These are phyloP conservation scores for Corythornis madagascariensis DNA, from an alignment of 2,113 vertebrate species.

Conservation along the genomic window DNA sequence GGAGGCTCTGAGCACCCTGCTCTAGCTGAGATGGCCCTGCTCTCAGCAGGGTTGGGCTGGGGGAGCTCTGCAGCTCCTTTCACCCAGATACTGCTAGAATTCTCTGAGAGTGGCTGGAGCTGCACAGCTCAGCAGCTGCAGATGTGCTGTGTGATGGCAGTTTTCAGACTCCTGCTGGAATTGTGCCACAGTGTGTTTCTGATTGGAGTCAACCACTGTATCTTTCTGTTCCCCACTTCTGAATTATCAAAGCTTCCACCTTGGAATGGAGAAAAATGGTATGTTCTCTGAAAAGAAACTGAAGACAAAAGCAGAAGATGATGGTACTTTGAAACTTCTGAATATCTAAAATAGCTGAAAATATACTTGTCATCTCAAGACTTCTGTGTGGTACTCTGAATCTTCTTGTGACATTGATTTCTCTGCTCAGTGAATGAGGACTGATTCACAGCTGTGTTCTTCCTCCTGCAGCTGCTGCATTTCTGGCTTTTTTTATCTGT, in stretches of 20 bases:
- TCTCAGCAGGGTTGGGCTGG: too few species aligned
- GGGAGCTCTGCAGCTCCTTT: too few species aligned
- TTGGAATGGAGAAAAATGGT: neutral
- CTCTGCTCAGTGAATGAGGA: neutral
- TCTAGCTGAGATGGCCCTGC: too few species aligned
- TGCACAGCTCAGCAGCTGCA: neutral
- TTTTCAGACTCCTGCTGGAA: neutral
- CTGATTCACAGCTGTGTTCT: constrained; percentile 43
- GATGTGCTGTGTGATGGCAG: neutral
- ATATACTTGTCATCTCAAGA: neutral
- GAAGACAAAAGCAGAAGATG: neutral
- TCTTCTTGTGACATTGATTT: neutral
- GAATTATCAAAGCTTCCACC: neutral
- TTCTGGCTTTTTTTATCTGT: neutral
- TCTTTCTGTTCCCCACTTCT: neutral
- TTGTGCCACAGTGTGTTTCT: neutral
- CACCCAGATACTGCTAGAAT: too few species aligned
- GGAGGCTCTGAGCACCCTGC: too few species aligned
- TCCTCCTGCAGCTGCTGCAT: constrained; percentile 30
- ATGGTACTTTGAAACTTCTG: constrained; percentile 9
- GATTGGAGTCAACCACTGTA: neutral
- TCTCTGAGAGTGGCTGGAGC: neutral
- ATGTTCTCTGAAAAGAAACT: neutral
- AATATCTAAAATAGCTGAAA: constrained; percentile 15
- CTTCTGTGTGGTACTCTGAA: neutral